phyloP scores from a whole-genome alignment of 2,888 invertebrate genomes.

The Pandemis corylana region DNA sequence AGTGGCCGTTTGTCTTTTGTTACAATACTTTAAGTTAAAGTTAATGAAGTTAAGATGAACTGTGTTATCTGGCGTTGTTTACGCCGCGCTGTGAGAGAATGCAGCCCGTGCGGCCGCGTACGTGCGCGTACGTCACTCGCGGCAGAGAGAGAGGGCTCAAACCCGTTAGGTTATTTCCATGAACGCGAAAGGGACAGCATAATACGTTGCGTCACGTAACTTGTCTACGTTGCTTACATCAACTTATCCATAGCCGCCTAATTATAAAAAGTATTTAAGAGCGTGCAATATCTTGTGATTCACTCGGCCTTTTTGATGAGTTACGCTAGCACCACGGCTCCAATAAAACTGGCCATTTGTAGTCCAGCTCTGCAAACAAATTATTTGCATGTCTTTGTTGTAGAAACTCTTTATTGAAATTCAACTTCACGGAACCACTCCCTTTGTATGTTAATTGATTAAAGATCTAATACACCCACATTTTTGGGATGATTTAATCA shows the following conservation, averaged over 20 bases:
- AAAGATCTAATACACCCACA: background rate
- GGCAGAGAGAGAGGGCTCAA: conserved; percentile 52
- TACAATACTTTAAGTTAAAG: background rate
- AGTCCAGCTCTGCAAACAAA: background rate
- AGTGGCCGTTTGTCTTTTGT: background rate
- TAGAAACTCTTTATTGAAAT: background rate
- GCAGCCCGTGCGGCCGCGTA: conserved; percentile 62
- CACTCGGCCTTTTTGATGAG: conserved; percentile 11
- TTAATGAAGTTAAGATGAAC: conserved; percentile 8
- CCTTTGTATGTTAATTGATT: background rate
- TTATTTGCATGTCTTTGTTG: background rate
- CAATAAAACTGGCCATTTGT: background rate
- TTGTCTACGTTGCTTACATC: conserved; percentile 55
- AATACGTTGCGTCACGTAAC: conserved; percentile 52
- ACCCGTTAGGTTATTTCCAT: background rate
- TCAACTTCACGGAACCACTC: background rate
- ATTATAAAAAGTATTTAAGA: conserved; percentile 21
- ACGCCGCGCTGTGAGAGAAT: conserved; percentile 70
- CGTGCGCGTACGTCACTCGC: conserved; percentile 61
- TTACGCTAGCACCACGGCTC: background rate
- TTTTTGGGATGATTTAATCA: background rate
- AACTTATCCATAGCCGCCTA: conserved; percentile 47
- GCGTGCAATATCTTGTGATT: conserved; percentile 24
- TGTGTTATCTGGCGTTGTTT: conserved; percentile 63
- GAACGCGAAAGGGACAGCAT: conserved; percentile 47